A percentile compares a stretch with the other conserved stretches of the same genome.
These are phyloP conservation scores for Boloria selene DNA, from an alignment of 2,888 invertebrate species.

Conservation along the genomic window DNA sequence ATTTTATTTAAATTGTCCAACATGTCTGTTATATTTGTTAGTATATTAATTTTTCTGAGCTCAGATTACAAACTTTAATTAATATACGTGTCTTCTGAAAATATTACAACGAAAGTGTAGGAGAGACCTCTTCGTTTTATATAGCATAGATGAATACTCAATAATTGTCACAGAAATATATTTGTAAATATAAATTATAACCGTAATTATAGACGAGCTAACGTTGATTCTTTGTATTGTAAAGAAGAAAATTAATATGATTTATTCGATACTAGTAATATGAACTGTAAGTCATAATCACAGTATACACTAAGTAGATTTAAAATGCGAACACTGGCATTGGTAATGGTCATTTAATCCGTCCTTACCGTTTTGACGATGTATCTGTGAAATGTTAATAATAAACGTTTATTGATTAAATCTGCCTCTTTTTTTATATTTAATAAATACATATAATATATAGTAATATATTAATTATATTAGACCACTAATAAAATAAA, in stretches of 20 bases:
- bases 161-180: slow-evolving; percentile 51
- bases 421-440: background rate
- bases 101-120: background rate
- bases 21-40: too few relatives aligned
- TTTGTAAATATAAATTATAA: slow-evolving; percentile 67
- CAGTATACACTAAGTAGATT: slow-evolving; percentile 23
- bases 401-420: slow-evolving; percentile 45
- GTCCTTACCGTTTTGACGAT: slow-evolving; percentile 44
- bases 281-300: slow-evolving; percentile 10
- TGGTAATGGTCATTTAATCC: slow-evolving; percentile 33
- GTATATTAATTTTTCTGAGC: background rate
- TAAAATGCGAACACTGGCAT: slow-evolving; percentile 25
- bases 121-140: slow-evolving; percentile 1
- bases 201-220: slow-evolving; percentile 34
- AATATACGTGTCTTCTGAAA: background rate
- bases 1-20: too few relatives aligned
- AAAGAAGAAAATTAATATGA: background rate
- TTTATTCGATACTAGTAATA: background rate
- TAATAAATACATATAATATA: background rate
- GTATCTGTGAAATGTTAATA: slow-evolving; percentile 50
- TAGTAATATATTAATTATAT: too few relatives aligned
- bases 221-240: slow-evolving; percentile 9
- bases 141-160: slow-evolving; percentile 53
- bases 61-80: background rate
- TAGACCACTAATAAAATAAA: too few relatives aligned